Evolutionary conservation across 2,888 invertebrate genomes (phyloP), one percentile per base, ranked within the genome.

Genomic region (Limnephilus marmoratus): DNA sequence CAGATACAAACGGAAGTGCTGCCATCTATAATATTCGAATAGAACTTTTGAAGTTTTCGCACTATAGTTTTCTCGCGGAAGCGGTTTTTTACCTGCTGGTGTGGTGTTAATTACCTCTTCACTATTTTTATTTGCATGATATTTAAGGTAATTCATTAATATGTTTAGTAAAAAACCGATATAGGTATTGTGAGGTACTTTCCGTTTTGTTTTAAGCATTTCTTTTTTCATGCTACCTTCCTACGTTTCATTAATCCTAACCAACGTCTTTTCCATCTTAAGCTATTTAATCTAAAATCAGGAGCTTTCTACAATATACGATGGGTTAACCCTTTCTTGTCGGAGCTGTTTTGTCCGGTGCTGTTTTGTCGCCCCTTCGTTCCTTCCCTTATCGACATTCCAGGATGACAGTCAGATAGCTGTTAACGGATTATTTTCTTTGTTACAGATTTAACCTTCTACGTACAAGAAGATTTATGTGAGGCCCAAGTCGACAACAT

Each of bases 391-490:
- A 68, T 68, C 53, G 53, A 68, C 4, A 68, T 68, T 68, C 53
- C 53, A 68, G 53, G 53, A 24, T 68, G 53, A 68, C 53, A 68
- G 53, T 68, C 7, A 18, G 31, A 24, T 68, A 68, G 53, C 53
- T 18, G 4, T 68, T 68, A 68, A 34, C 85, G 85, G 29, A 53
- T 90, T 89, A 85, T 88, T 89, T 85, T 81, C 12, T 83, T 90
- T 90, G 85, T 92, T 92, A 49, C 92, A 92, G 92, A 81, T 88
- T 34, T 89, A 45, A 81, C 82, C 18, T 92, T 91, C 83, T 34
- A 49, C 86, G 18, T 81, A 5, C 81, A 87, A 18, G 45, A 88
- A 53, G 86, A 87, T 7, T 82, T 92, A 11, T 92, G 92, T 45
- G 68, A 68, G 12, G 85, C 45, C 49, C 91, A 91, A 45, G 87